These are phyloP conservation scores for Sinopyrophorus schimmeli DNA, from an alignment of 2,888 invertebrate genomes.

Conservation along the genomic window DNA sequence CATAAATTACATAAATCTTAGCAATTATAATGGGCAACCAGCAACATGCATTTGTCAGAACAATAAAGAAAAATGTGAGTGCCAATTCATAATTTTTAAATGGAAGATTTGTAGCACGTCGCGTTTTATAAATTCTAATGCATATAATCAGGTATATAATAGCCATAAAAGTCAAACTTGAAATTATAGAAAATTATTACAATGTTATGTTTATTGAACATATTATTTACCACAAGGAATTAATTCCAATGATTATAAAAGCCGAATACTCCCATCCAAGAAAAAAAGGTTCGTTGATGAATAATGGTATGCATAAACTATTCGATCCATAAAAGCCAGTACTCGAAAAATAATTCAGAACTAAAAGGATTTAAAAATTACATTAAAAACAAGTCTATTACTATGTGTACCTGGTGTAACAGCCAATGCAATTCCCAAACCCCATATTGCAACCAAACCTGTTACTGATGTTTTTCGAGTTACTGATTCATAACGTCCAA, in stretches of 20 bases:
- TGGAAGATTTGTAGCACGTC: constrained; percentile 62
- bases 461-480: constrained; percentile 59
- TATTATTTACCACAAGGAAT: constrained; percentile 59
- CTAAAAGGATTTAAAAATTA: constrained; percentile 42
- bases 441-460: constrained; percentile 63
- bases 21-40: constrained; percentile 71
- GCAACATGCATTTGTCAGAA: constrained; percentile 69
- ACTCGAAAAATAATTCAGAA: constrained; percentile 62
- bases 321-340: constrained; percentile 68
- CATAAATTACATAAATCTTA: constrained; percentile 64
- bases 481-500: constrained; percentile 60
- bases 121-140: constrained; percentile 64
- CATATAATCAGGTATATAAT: constrained; percentile 66
- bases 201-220: not conserved
- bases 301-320: constrained; percentile 71
- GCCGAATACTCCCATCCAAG: constrained; percentile 74
- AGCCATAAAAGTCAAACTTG: constrained; percentile 61
- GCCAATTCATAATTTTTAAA: constrained; percentile 67
- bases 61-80: constrained; percentile 69
- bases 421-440: constrained; percentile 62
- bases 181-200: constrained; percentile 26
- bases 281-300: constrained; percentile 68
- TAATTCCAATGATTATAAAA: constrained; percentile 69
- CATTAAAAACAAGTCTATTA: no score
- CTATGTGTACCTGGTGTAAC: constrained; percentile 62